Evolutionary conservation across 1,140 invertebrate genomes (phyloP).

Genomic region (Papilio polyxenes): DNA sequence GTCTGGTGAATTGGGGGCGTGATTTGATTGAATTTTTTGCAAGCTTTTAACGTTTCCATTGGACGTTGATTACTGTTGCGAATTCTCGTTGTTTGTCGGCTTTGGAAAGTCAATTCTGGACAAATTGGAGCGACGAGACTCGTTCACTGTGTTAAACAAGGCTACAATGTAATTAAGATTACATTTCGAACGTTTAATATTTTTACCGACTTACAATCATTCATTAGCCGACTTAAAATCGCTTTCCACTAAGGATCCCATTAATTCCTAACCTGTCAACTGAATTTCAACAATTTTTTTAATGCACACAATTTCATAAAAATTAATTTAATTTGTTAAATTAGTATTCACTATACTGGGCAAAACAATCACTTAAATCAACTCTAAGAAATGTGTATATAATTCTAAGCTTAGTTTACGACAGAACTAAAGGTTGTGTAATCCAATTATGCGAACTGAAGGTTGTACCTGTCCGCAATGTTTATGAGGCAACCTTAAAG

Average conservation of each 20-base stretch:
- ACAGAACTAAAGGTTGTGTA: neutral
- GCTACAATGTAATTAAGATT: conserved; percentile 9
- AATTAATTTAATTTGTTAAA: neutral
- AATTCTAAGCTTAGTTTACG: neutral
- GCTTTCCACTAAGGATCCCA: too few relatives aligned
- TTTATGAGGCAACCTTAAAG: neutral
- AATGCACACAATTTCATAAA: too few relatives aligned
- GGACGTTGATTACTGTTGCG: conserved; percentile 17
- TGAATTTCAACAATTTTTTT: too few relatives aligned
- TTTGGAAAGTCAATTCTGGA: conserved; percentile 17
- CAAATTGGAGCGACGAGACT: conserved; percentile 9
- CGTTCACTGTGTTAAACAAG: neutral
- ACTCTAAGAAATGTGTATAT: neutral
- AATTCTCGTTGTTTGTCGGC: conserved; percentile 20
- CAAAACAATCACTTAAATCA: neutral
- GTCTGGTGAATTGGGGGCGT: conserved; percentile 11
- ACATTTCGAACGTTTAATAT: neutral
- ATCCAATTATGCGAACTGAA: neutral
- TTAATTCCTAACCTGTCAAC: too few relatives aligned
- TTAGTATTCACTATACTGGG: neutral
- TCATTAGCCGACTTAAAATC: too few relatives aligned
- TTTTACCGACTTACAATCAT: neutral
- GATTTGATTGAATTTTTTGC: conserved; percentile 22
- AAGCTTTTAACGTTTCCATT: conserved; percentile 24
- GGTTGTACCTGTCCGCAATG: neutral